Base-by-base conservation (phyloP, 2,113 vertebrate genomes). In the Rhizomys pruinosus region DNA sequence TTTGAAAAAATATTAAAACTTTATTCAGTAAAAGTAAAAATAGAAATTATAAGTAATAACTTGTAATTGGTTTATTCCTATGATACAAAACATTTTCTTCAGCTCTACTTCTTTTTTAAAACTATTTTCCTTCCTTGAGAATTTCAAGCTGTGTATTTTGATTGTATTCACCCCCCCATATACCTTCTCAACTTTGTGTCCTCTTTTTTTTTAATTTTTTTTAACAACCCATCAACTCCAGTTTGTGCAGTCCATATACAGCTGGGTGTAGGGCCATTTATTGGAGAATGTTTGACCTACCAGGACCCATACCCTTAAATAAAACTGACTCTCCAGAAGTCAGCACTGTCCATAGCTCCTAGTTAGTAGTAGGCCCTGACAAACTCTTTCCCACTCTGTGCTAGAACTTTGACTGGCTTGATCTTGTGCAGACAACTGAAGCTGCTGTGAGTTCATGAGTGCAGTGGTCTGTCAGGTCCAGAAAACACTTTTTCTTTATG, bases 1-100 rank as follows among this genome's bases (percentile, higher is more conserved):
- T 78, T 63, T 86, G 32, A 74, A 39, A 39, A 72, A 85, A 52
- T 7, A 71, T 79, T 74, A 71, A 82, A 94, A 57, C n/a, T 13
- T 92, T 77, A 63, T 44, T 81, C 20, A 64, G 9, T 85, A 81
- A 44, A 89, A 77, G 16, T 92, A 29, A 88, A 92, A 78, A 57
- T 69, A 92, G 69, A 63, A 96, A 72, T 88, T 95, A 34, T 74
- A n/a, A n/a, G n/a, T n/a, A n/a, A n/a, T n/a, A n/a, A n/a, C n/a
- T n/a, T n/a, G n/a, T n/a, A n/a, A n/a, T n/a, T n/a, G n/a, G n/a
- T n/a, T 76, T 87, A 22, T 64, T 96, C 25, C 44, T 61, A 4
- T 91, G 64, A 57, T 66, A 71, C 39, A 34, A 92, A 85, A 15
- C 86, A 42, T n/a, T 78, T 68, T 34, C 32, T 68, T 68, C 66